Percentiles rank a stretch among this genome's conserved stretches.
phyloP scores from a whole-genome alignment of 92 coral and sea anemone species.

The Umimayanthus chanpuru region DNA sequence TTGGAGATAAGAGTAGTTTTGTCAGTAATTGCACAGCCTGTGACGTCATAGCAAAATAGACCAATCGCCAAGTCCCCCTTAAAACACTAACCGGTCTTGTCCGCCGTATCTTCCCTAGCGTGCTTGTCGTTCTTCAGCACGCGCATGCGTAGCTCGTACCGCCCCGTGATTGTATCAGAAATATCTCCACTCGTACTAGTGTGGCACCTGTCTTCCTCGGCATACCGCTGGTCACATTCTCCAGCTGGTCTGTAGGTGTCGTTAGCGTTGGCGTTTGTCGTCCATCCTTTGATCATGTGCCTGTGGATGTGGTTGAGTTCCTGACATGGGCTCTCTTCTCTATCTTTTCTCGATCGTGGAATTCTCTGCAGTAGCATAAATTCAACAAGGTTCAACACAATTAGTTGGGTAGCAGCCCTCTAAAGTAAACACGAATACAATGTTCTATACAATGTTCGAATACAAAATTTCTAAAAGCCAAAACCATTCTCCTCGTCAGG shows the following conservation, averaged over 20 bases:
- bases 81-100: neutral
- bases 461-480: too few relatives aligned
- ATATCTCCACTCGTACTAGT: slow-evolving; percentile 18
- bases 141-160: slow-evolving; percentile 40
- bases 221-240: slow-evolving; percentile 30
- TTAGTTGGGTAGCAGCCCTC: neutral
- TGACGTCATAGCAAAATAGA: too few relatives aligned
- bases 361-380: slow-evolving; percentile 70
- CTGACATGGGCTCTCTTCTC: slow-evolving; percentile 60
- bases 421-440: too few relatives aligned
- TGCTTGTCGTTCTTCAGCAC: neutral
- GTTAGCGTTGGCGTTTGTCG: slow-evolving; percentile 80
- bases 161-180: slow-evolving; percentile 40
- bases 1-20: too few relatives aligned
- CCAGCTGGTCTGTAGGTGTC: slow-evolving; percentile 64
- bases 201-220: slow-evolving; percentile 1
- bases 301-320: slow-evolving; percentile 85
- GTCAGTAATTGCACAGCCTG: too few relatives aligned
- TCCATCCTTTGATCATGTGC: slow-evolving; percentile 98
- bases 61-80: too few relatives aligned
- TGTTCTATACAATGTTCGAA: too few relatives aligned
- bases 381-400: neutral
- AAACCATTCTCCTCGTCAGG: too few relatives aligned
- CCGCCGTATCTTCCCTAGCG: neutral
- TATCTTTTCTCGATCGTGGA: slow-evolving; percentile 66